These are phyloP conservation scores for Cranoglanis bouderius DNA, from an alignment of 2,113 vertebrate genomes.

Conservation along the genomic window DNA sequence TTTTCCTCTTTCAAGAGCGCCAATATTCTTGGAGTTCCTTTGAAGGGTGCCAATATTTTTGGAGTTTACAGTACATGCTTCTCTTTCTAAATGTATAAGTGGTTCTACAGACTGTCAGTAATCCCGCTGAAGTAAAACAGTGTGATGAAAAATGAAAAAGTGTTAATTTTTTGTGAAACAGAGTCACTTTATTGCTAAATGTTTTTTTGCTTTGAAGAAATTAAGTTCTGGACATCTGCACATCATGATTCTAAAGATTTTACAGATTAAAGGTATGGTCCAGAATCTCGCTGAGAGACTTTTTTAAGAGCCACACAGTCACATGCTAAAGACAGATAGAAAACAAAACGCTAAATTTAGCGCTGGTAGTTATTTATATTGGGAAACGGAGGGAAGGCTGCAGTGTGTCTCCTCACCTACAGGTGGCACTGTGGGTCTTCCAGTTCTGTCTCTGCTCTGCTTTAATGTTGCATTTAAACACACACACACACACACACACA, in stretches of 20 bases:
- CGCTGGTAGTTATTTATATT: too few species aligned
- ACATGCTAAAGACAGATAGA: background rate
- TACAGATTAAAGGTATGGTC: background rate
- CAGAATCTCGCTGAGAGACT: background rate
- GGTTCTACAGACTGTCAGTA: background rate
- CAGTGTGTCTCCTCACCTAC: slow-evolving; percentile 1
- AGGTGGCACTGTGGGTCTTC: slow-evolving; percentile 5
- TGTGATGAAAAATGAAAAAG: background rate
- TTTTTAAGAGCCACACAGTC: background rate
- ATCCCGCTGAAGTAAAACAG: background rate
- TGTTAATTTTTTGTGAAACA: background rate
- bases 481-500: background rate
- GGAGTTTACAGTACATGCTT: background rate
- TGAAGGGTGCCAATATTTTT: background rate
- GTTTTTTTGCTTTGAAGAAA: background rate
- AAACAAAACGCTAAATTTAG: slow-evolving; percentile 5
- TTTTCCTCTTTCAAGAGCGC: background rate
- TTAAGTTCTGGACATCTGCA: background rate
- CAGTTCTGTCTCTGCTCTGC: background rate
- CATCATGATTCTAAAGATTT: background rate
- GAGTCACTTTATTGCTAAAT: background rate
- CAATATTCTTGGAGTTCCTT: background rate
- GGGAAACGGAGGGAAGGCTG: background rate
- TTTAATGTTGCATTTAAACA: background rate
- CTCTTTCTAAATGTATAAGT: background rate